Conservation (phyloP, 2,113 vertebrate genomes). For the Cyanoderma ruficeps region DNA sequence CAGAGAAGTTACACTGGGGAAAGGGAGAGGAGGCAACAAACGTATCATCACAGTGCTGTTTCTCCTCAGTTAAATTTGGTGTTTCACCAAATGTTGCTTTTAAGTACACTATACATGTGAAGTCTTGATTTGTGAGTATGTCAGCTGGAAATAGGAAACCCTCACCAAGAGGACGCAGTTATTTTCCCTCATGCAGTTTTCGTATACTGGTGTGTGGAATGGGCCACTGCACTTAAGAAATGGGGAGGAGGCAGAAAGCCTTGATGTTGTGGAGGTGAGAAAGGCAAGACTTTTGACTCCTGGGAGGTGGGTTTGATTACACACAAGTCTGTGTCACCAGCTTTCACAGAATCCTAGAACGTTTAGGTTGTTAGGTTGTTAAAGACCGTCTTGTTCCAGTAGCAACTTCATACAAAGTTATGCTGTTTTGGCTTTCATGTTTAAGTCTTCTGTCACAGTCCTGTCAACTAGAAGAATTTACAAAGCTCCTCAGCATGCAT, state of each 20-base stretch:
- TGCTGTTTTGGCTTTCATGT: not conserved
- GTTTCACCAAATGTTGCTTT: not conserved
- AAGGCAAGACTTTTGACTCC: not conserved
- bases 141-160: not conserved
- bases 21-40: not conserved
- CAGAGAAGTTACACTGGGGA: not conserved
- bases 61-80: not conserved
- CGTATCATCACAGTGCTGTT: not conserved
- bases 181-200: not conserved
- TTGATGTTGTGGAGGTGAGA: not conserved
- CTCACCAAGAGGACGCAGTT: not conserved
- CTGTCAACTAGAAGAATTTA: not conserved
- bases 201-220: not conserved
- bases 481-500: not conserved
- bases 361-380: not conserved
- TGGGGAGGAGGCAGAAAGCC: not conserved
- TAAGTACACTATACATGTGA: not conserved
- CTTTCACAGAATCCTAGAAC: not conserved
- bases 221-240: not conserved
- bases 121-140: not conserved
- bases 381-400: not conserved
- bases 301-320: not conserved
- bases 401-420: not conserved
- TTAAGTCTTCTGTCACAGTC: not conserved
- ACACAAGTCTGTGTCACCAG: not conserved